phyloP scores from a whole-genome alignment of 92 coral and sea anemone species.

The Porites divaricata region DNA sequence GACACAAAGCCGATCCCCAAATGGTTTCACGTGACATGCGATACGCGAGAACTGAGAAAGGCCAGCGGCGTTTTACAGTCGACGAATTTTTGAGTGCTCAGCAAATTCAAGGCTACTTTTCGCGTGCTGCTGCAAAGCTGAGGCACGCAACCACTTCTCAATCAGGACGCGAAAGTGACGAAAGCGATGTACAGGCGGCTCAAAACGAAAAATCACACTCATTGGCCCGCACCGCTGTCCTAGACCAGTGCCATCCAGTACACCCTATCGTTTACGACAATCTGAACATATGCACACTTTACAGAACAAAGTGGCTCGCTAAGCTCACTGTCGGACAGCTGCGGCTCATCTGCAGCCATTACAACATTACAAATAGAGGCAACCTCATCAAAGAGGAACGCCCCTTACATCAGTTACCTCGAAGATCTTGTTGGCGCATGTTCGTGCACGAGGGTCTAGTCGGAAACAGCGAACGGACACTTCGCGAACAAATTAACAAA shows the following conservation, averaged over 20 bases:
- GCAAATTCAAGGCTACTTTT: constrained; percentile 59
- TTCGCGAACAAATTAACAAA: constrained; percentile 20
- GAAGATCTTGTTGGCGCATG: constrained; percentile 28
- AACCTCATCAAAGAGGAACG: constrained; percentile 18
- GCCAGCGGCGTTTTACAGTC: constrained; percentile 39
- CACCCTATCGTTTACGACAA: constrained; percentile 52
- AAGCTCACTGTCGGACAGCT: constrained; percentile 50
- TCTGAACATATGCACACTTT: constrained; percentile 34
- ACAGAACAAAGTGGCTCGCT: constrained; percentile 17
- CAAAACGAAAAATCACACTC: constrained; percentile 36
- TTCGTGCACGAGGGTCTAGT: constrained; percentile 38
- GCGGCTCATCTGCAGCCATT: constrained; percentile 46
- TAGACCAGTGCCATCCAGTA: constrained; percentile 22
- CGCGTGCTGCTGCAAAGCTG: constrained; percentile 48
- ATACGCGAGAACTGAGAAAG: constrained; percentile 38
- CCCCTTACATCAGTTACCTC: constrained; percentile 15
- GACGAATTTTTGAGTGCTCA: constrained; percentile 51
- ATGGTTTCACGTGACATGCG: constrained; percentile 57
- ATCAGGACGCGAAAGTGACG: constrained; percentile 21
- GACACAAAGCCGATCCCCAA: constrained; percentile 59
- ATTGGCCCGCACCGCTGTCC: background rate
- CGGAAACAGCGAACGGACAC: constrained; percentile 21
- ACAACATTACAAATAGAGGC: constrained; percentile 35
- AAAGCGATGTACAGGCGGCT: constrained; percentile 9
- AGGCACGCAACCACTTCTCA: constrained; percentile 14